Base-by-base conservation (phyloP, 2,113 vertebrate genomes). In the Solea solea region DNA sequence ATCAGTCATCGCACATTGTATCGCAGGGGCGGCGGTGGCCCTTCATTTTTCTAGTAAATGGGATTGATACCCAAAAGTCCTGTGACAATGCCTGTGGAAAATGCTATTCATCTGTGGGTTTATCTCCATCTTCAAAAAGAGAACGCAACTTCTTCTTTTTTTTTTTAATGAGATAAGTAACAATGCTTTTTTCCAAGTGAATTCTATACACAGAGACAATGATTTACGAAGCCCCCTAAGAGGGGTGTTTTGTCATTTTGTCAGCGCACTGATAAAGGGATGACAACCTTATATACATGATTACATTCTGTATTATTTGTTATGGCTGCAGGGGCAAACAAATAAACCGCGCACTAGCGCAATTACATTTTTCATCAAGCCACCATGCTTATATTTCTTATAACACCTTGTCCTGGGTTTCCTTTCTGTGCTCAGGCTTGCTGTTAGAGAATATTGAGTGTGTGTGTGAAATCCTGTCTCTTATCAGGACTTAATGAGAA, bases 51-150 rank as follows among this genome's bases (percentile, higher is more conserved):
- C 72, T 81, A 57, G 65, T 81, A 88, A 93, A 91, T 92, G 87
- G 87, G 90, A 90, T 92, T 90, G 91, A 93, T 92, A 84, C 89
- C 82, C 82, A 78, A 85, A 91, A 90, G 88, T 91, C 84, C 75
- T 70, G 63, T 82, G 75, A 89, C 86, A 83, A 88, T 84, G 83
- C 54, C 51, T 66, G 56, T 80, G 66, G 73, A 84, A 21, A 87
- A 89, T 76, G 80, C 80, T 74, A 76, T 89, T 91, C 80, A 91
- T 88, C 86, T 90, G 5, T 10, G 70, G 58, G 78, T 84, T 86
- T 87, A 77, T 89, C 79, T 81, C 61, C 10, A 65, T 74, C 65
- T 77, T 72, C 55, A 75, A 21, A 83, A 83, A 75, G 68, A 56
- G 69, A 82, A 83, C 40, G 53, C 74, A 82, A 88, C 80, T 21